Evolutionary conservation across 2,888 invertebrate genomes (phyloP).

Genomic region (Nomada ruficornis): DNA sequence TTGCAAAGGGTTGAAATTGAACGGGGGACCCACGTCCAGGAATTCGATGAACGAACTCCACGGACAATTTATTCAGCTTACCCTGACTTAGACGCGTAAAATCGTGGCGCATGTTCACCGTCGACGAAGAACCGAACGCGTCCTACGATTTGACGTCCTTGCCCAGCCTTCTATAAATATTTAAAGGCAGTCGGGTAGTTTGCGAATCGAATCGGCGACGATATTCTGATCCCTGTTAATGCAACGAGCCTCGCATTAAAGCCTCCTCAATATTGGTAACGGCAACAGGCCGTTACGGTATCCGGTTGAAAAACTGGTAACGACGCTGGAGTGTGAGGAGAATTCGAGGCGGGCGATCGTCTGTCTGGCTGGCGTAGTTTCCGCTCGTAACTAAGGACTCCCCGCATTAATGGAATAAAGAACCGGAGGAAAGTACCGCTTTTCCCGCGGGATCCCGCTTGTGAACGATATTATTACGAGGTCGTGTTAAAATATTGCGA

Average conservation of each 20-base stretch:
- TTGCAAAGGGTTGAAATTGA: conserved; percentile 68
- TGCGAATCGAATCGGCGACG: conserved; percentile 14
- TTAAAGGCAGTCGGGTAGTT: conserved; percentile 12
- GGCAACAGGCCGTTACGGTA: conserved; percentile 45
- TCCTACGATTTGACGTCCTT: neutral
- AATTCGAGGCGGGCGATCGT: conserved; percentile 48
- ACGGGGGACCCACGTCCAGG: conserved; percentile 32
- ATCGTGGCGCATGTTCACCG: no score
- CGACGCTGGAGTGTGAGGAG: conserved; percentile 30
- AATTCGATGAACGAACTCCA: conserved; percentile 60
- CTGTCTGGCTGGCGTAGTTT: conserved; percentile 52
- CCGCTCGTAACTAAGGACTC: conserved; percentile 46
- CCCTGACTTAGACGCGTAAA: neutral
- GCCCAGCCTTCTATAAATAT: conserved; percentile 21
- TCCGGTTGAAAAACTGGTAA: conserved; percentile 36
- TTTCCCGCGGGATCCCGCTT: conserved; percentile 50
- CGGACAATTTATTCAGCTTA: conserved; percentile 46
- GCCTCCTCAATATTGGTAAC: conserved; percentile 44
- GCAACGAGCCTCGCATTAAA: conserved; percentile 40
- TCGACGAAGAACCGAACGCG: neutral
- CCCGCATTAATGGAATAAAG: conserved; percentile 60
- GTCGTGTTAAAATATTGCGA: conserved; percentile 60
- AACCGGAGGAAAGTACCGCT: conserved; percentile 42
- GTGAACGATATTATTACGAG: conserved; percentile 65
- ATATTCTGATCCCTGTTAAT: conserved; percentile 42